Base-by-base conservation (phyloP, 1,140 invertebrate genomes). In the Myzus persicae region DNA sequence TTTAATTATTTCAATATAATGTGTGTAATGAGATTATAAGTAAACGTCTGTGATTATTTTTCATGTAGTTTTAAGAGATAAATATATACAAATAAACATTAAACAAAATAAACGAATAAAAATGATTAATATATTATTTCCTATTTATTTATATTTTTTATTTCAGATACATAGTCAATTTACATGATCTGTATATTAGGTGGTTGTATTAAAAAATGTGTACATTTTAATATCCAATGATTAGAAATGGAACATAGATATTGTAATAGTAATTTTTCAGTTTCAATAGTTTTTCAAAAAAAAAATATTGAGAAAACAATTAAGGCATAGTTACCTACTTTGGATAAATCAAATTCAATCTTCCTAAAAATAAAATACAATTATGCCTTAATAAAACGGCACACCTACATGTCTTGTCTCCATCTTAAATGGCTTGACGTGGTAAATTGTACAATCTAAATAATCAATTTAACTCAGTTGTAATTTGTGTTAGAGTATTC, bases 21-120 rank as follows among this genome's bases (percentile, higher is more conserved):
- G 54, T 3, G 20, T 84, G 46, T 93, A 48, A 84, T 81, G 31
- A 48, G 42, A 85, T 38, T 85, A 42, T 91, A 48, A 85, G 20
- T 93, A 93, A 92, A 85, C n/a, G 36, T 51, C 91, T 93, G 91
- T 93, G 91, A 93, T 93, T 84, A 84, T 93, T 84, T 84, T 93
- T 40, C 89, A 67, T 90, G 6, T 67, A 90, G 22, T 42, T 42
- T 1, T 67, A 90, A 59, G 89, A 26, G 1, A 59, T 67, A 26
- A 24, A 89, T 51, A 89, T 51, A 51, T 20, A 38, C 38, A 20
- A 22, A 51, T 51, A 51, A 22, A 51, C 14, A 51, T n/a, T n/a
- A n/a, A n/a, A n/a, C n/a, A n/a, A n/a, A 89, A 26, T 89, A 89
- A 89, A 48, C n/a, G 24, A 51, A 22, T n/a, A 36, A 38, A 36